Evolutionary conservation across 2,113 vertebrate species (phyloP).

Genomic region (Craseonycteris thonglongyai): DNA sequence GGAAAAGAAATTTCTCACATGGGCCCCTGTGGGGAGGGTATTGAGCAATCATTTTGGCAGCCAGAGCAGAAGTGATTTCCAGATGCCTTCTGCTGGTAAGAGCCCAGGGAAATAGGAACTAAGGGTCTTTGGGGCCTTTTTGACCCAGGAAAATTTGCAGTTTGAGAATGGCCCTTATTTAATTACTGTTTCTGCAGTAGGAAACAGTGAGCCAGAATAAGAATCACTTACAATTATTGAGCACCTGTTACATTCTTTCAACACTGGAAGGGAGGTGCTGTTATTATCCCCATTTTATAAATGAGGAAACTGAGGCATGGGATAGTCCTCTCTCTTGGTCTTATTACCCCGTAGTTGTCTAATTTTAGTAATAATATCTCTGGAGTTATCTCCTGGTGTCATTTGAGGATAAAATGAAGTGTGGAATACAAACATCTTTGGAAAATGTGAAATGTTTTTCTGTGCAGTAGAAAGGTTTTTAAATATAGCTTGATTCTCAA

Average conservation of each 20-base stretch:
- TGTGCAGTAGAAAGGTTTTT: neutral
- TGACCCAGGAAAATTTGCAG: neutral
- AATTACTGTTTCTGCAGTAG: neutral
- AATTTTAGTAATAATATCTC: neutral
- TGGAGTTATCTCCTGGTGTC: neutral
- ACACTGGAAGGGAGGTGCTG: no score
- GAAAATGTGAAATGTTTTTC: neutral
- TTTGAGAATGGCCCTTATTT: neutral
- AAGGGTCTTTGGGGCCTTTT: neutral
- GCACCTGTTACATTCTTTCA: neutral
- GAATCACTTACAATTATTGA: neutral
- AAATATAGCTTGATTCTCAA: neutral
- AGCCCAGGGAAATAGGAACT: neutral
- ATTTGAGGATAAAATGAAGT: neutral
- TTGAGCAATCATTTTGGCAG: conserved; percentile 27
- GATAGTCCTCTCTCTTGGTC: neutral
- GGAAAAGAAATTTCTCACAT: neutral
- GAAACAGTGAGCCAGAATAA: neutral
- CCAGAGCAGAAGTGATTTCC: conserved; percentile 16
- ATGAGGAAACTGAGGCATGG: neutral
- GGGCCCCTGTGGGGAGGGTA: neutral
- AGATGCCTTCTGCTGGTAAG: neutral
- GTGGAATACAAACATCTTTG: neutral
- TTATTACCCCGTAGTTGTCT: neutral
- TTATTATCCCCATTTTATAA: neutral